Conservation (phyloP, 2,797 vertebrate genomes). For the Coranthus polyacanthus region DNA sequence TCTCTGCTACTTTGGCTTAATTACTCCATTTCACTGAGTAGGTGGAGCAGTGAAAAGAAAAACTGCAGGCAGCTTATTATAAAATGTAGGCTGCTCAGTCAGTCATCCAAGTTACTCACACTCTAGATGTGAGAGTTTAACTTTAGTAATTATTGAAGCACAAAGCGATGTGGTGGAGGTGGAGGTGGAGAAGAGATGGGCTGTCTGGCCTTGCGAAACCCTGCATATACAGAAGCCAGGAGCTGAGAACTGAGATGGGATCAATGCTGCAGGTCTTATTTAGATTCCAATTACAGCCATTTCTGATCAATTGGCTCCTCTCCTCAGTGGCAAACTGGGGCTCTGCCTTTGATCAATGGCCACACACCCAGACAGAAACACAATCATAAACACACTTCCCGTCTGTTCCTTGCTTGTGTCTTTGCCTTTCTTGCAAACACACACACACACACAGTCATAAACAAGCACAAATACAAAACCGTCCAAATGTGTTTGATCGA, state of each 20-base stretch:
- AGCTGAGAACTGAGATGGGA: conserved; percentile 60
- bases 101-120: conserved; percentile 54
- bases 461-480: conserved; percentile 33
- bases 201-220: conserved; percentile 48
- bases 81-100: conserved; percentile 39
- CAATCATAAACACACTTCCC: conserved; percentile 37
- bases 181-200: conserved; percentile 38
- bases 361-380: conserved; percentile 58
- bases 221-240: conserved; percentile 39
- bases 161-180: conserved; percentile 29
- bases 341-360: conserved; percentile 68
- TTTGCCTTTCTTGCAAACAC: conserved; percentile 10
- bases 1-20: conserved; percentile 59
- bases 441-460: conserved; percentile 22
- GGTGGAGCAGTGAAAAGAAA: conserved; percentile 39
- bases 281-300: conserved; percentile 79
- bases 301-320: conserved; percentile 79
- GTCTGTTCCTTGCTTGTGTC: conserved; percentile 4
- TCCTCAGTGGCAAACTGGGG: conserved; percentile 48
- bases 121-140: conserved; percentile 55
- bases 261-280: conserved; percentile 77
- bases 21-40: conserved; percentile 56
- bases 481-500: conserved; percentile 75
- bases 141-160: conserved; percentile 57
- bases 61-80: conserved; percentile 43